Conservation (phyloP, 2,888 invertebrate genomes). For the Margaritifera margaritifera region DNA sequence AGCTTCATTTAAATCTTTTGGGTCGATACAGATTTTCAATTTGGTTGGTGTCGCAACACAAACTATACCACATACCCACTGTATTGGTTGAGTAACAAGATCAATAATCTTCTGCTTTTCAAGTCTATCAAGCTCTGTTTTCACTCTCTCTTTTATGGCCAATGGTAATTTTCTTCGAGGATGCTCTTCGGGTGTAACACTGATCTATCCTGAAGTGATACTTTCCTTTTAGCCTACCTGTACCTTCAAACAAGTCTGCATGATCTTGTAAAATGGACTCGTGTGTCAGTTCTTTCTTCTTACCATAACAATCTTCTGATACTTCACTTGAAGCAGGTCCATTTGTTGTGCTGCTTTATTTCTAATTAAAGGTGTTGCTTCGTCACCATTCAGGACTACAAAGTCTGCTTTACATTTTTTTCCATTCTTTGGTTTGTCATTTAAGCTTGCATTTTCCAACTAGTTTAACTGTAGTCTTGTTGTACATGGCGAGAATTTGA, state of each 20-base stretch:
- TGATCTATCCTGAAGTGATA: conserved; percentile 16
- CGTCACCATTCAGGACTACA: conserved; percentile 5
- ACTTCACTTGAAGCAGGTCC: conserved; percentile 7
- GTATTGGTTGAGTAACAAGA: conserved; percentile 29
- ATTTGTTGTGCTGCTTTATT: conserved; percentile 7
- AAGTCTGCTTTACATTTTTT: conserved; percentile 8
- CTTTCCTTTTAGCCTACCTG: conserved; percentile 14
- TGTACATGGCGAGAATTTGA: background rate
- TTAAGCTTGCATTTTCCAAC: background rate
- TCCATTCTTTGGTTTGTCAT: background rate
- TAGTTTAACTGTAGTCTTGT: no score
- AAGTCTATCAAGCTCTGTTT: conserved; percentile 28
- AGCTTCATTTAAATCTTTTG: conserved; percentile 32
- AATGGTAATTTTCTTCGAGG: conserved; percentile 23
- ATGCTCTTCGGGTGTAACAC: conserved; percentile 15
- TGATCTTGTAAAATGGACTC: background rate
- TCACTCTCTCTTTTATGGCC: conserved; percentile 16
- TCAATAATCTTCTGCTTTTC: conserved; percentile 21
- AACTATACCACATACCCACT: conserved; percentile 39
- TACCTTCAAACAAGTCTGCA: conserved; percentile 18
- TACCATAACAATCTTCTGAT: conserved; percentile 5
- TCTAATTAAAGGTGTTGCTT: conserved; percentile 6
- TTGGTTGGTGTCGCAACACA: conserved; percentile 26
- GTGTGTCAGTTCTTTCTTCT: no score
- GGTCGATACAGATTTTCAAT: conserved; percentile 39